These are phyloP conservation scores for Sialia sialis DNA, from an alignment of 2,113 vertebrate genomes.

Conservation along the genomic window DNA sequence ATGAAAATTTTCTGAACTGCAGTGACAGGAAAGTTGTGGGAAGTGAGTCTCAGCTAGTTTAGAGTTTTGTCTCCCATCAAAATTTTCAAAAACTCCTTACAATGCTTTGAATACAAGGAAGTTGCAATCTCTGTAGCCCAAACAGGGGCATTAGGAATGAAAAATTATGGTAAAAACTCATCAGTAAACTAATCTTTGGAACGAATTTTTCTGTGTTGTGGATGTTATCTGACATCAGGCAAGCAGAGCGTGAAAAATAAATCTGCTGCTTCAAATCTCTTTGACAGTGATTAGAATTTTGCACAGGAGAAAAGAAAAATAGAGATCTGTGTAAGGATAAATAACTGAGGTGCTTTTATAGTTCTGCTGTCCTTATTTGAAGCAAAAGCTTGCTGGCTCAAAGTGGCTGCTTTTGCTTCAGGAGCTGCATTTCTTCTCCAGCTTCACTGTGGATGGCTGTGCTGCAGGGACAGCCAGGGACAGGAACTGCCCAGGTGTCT, in stretches of 20 bases:
- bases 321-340: not conserved
- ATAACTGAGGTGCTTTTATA: not conserved
- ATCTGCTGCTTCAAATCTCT: constrained; percentile 8
- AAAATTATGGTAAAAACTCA: constrained; percentile 13
- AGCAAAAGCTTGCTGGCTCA: not conserved
- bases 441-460: not conserved
- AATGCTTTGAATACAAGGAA: not conserved
- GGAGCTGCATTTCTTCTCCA: not conserved
- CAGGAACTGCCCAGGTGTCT: not conserved
- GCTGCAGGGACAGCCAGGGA: not conserved
- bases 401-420: not conserved
- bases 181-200: constrained; percentile 37
- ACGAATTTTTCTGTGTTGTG: constrained; percentile 1
- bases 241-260: constrained; percentile 13
- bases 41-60: not conserved
- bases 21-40: not conserved
- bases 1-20: not conserved
- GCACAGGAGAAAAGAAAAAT: not conserved
- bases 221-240: constrained; percentile 30
- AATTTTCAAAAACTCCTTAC: not conserved
- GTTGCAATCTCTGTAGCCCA: not conserved
- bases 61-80: not conserved
- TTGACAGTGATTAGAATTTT: constrained; percentile 6
- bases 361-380: not conserved
- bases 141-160: not conserved